Percentiles rank a stretch among this genome's conserved stretches.
These are phyloP conservation scores for Ctenoplectra terminalis DNA, from an alignment of 1,140 invertebrate species.

Conservation along the genomic window DNA sequence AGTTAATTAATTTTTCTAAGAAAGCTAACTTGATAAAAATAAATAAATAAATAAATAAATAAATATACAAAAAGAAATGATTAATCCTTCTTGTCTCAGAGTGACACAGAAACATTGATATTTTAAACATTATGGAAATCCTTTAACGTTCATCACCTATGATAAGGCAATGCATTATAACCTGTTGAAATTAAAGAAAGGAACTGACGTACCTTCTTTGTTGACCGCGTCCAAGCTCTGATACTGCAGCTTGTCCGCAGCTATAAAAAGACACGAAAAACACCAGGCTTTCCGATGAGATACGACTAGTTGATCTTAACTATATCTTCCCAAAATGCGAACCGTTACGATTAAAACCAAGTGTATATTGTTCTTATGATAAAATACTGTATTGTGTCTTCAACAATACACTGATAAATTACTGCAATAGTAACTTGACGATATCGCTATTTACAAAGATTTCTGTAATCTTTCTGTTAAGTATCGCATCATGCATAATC, in stretches of 20 bases:
- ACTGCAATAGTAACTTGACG: neutral
- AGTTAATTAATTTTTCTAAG: neutral
- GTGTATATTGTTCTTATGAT: neutral
- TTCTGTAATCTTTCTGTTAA: neutral
- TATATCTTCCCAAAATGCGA: neutral
- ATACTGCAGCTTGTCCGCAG: slow-evolving; percentile 85
- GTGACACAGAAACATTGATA: neutral
- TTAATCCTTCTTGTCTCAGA: neutral
- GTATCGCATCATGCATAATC: slow-evolving; percentile 27
- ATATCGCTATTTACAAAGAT: slow-evolving; percentile 4
- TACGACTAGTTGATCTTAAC: slow-evolving; percentile 35
- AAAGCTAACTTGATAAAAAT: no score
- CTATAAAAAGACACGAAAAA: slow-evolving; percentile 82
- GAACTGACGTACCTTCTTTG: slow-evolving; percentile 84
- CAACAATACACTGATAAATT: neutral
- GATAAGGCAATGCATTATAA: slow-evolving; percentile 15
- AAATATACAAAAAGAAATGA: neutral
- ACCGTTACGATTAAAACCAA: neutral
- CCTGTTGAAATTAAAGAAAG: slow-evolving; percentile 14
- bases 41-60: neutral
- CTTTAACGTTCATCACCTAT: slow-evolving; percentile 5
- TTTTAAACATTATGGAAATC: neutral
- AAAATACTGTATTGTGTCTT: neutral
- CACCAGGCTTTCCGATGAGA: slow-evolving; percentile 63
- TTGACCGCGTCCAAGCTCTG: slow-evolving; percentile 87